Evolutionary conservation across 2,888 invertebrate species (phyloP).

Genomic region (Abrostola triplasia): DNA sequence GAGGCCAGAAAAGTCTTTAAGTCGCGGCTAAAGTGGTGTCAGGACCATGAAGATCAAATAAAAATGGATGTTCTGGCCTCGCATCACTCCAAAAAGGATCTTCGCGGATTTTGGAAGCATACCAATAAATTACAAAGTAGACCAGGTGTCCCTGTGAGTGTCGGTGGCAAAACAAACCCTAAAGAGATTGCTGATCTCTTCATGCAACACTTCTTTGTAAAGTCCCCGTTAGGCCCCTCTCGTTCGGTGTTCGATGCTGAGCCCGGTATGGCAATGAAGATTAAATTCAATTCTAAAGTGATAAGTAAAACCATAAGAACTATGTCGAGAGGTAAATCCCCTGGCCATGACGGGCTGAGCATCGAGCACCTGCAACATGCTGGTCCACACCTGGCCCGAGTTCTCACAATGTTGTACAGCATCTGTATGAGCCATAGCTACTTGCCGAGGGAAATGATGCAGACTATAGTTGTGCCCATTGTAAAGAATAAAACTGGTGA

Average conservation of each 20-base stretch:
- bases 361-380: constrained; percentile 8
- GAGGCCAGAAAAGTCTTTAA: constrained; percentile 7
- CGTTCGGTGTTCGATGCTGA: constrained; percentile 3
- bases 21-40: constrained; percentile 5
- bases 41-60: constrained; percentile 12
- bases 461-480: too few relatives aligned
- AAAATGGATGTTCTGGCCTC: constrained; percentile 10
- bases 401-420: constrained; percentile 4
- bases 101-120: constrained; percentile 9
- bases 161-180: neutral
- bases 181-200: constrained; percentile 8
- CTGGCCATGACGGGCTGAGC: neutral
- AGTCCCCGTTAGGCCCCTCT: constrained; percentile 4
- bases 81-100: constrained; percentile 8
- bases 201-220: constrained; percentile 10
- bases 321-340: neutral
- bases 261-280: too few relatives aligned
- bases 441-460: too few relatives aligned
- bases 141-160: constrained; percentile 2
- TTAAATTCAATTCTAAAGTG: too few relatives aligned
- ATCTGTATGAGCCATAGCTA: too few relatives aligned
- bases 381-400: constrained; percentile 3
- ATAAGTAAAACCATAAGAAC: too few relatives aligned
- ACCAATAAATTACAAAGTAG: constrained; percentile 9
- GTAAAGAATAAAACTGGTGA: constrained; percentile 2